phyloP scores from a whole-genome alignment of 1,140 invertebrate species.

The Armadillidium nasatum region DNA sequence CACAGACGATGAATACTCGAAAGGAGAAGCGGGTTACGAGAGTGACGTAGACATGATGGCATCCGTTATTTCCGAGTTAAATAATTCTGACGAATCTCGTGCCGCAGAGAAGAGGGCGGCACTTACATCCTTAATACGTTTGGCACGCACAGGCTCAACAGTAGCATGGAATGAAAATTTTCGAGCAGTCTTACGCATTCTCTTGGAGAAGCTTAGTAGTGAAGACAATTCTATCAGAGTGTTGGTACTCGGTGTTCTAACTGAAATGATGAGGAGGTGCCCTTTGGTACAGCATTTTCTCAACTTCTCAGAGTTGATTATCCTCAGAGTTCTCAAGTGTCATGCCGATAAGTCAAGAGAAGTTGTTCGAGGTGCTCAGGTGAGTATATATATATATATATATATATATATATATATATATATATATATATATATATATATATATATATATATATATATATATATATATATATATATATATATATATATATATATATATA shows the following conservation, averaged over 20 bases:
- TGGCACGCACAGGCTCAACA: constrained; percentile 53
- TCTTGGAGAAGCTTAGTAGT: constrained; percentile 67
- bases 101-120: constrained; percentile 51
- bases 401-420: constrained; percentile 14
- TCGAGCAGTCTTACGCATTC: constrained; percentile 51
- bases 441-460: no score
- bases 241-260: constrained; percentile 67
- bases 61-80: constrained; percentile 35
- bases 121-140: constrained; percentile 50
- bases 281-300: constrained; percentile 71
- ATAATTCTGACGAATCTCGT: constrained; percentile 33
- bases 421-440: no score
- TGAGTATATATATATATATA: constrained; percentile 20
- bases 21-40: constrained; percentile 32
- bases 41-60: constrained; percentile 42
- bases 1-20: constrained; percentile 42
- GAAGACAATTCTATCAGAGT: constrained; percentile 64
- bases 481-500: no score
- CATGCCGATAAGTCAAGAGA: constrained; percentile 72
- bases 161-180: constrained; percentile 57
- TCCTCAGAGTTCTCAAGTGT: constrained; percentile 77
- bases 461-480: no score
- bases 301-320: constrained; percentile 79
- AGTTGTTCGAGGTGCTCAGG: constrained; percentile 52
- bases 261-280: constrained; percentile 71